Conservation (phyloP, 2,113 vertebrate species). For the Psammodynastes pulverulentus region DNA sequence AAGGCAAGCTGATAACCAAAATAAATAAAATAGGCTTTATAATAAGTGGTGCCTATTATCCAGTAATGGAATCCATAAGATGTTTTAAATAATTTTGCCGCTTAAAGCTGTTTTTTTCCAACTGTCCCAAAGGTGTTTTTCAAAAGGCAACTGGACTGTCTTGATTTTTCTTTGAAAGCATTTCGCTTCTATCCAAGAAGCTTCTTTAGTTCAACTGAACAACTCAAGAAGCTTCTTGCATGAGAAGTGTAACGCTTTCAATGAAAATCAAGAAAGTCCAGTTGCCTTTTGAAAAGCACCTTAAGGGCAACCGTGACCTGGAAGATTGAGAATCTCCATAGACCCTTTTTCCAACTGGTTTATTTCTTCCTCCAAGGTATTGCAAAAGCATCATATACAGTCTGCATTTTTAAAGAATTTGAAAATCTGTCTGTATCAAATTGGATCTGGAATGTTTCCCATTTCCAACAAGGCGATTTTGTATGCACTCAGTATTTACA, state of each 20-base stretch:
- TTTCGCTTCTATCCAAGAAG: not conserved
- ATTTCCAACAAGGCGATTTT: slow-evolving; percentile 10
- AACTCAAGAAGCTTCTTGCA: not conserved
- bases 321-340: not conserved
- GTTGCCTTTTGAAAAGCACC: not conserved
- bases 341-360: not conserved
- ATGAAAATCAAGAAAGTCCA: not conserved
- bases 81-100: not conserved
- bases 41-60: not conserved
- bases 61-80: not conserved
- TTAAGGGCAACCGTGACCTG: not conserved
- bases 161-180: not conserved
- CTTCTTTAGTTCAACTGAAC: not conserved
- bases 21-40: not conserved
- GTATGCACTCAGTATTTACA: slow-evolving; percentile 20
- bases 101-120: not conserved
- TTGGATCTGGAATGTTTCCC: not conserved
- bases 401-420: not conserved
- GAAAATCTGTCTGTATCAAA: not conserved
- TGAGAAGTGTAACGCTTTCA: not conserved
- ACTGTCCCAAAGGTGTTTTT: not conserved
- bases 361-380: not conserved
- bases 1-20: not conserved
- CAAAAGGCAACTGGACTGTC: not conserved
- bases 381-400: not conserved